Evolutionary conservation across 2,888 invertebrate genomes (phyloP), one percentile per base, ranked within the genome.

Genomic region (Aphrophora alni): DNA sequence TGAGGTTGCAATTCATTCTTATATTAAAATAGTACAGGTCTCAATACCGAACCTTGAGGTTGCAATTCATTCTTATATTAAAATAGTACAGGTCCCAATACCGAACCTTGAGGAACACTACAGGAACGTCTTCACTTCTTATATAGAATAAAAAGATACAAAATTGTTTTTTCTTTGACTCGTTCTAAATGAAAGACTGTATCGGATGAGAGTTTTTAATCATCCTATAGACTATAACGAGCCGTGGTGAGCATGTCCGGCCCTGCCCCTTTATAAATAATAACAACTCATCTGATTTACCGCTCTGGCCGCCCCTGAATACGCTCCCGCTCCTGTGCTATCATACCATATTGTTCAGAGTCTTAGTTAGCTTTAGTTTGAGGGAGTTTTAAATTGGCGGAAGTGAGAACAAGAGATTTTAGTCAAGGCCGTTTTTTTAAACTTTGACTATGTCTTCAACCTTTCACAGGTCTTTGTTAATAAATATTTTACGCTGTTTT

Each of bases 231-330:
- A 12, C 59, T 59, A 14, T 59, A 59, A 59, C 59, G 59, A 59
- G 59, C 59, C 33, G 21, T 14, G n/a, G 21, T 59, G 44, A 73
- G 73, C 78, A 75, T 81, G 81, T 75, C 26, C 71, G 10, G 68
- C 78, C 78, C 81, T 59, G 75, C 81, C 81, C 81, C 81, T 81
- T 81, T 78, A 81, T 81, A 81, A 81, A 81, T 81, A 78, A 81
- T 72, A 81, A 81, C 80, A 73, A 38, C 78, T 21, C 33, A 59
- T 70, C 74, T 74, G 77, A 79, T 74, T 75, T 75, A 79, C 59
- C 59, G 59, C 59, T 59, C 28, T n/a, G 51, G 68, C n/a, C 59
- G 68, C 77, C 72, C 81, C 75, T 74, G 74, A n/a, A n/a, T n/a
- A n/a, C 68, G 70, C 71, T 33, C 27, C 28, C 24, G 72, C 76